Base-by-base conservation (phyloP, 1,140 invertebrate genomes). In the Calephelis virginiensis region DNA sequence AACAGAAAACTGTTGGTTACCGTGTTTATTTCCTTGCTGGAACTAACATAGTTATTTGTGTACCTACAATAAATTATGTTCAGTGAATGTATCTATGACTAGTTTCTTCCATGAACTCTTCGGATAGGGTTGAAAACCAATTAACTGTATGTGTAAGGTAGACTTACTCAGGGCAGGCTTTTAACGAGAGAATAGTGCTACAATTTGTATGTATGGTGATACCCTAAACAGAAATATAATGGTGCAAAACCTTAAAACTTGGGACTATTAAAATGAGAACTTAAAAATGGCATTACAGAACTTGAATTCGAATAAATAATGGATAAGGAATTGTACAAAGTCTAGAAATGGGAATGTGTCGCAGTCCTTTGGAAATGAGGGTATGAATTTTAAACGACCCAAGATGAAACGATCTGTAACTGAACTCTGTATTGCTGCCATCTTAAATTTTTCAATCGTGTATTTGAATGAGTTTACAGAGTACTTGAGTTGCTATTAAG, bases 321-420 rank as follows among this genome's bases (percentile, higher is more conserved):
- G 53, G 53, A 56, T 56, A 63, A 61, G 50, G 70, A 53, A 67
- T 69, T 67, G 53, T 56, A 56, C 53, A 37, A 38, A 59, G 28
- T 59, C 53, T 59, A 59, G 28, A n/a, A 68, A 66, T 66, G 60
- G 53, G 67, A 69, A 63, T 56, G 48, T 49, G 61, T 66, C 67
- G 67, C 60, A 67, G 68, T 71, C 64, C 68, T 73, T 70, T 59
- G 43, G 60, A 60, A 74, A 77, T 72, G 73, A 75, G 74, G 69
- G 70, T 73, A 79, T 77, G 72, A 75, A 79, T 79, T 74, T 79
- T 79, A 77, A 77, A 77, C 67, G 67, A 71, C 74, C 59, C 63
- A 74, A 71, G 71, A 72, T 71, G 75, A 70, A 74, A 71, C 67
- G 67, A 70, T 45, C 43, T 63, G 45, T 63, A 63, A 13, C 17